Evolutionary conservation across 2,797 vertebrate genomes (phyloP).

Genomic region (Sarcophilus harrisii): DNA sequence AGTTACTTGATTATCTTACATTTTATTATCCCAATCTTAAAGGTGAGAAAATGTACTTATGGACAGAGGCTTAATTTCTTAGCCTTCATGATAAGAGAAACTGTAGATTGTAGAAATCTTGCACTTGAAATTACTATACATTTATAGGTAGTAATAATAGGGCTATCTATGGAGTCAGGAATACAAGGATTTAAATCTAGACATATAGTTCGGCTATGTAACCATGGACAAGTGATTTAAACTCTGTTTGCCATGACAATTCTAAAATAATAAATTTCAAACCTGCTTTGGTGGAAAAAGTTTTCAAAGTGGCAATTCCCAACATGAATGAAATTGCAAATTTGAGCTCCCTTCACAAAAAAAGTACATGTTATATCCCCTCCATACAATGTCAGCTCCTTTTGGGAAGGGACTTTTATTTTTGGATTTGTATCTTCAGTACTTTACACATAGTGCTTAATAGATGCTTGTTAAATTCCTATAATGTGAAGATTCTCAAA

Average conservation of each 20-base stretch:
- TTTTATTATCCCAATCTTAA: neutral
- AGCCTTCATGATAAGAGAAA: neutral
- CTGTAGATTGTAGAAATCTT: neutral
- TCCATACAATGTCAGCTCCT: conserved; percentile 6
- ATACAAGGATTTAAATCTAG: neutral
- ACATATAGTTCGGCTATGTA: neutral
- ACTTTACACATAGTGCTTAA: neutral
- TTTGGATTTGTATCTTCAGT: conserved; percentile 25
- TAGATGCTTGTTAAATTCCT: conserved; percentile 29
- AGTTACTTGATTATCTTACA: neutral
- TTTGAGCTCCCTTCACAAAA: neutral
- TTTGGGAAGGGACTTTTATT: conserved; percentile 48
- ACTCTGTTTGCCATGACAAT: neutral
- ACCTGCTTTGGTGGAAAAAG: neutral
- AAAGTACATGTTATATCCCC: neutral
- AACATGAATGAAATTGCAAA: neutral
- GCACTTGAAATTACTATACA: neutral
- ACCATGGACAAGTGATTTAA: neutral
- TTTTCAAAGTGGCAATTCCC: neutral
- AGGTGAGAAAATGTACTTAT: neutral
- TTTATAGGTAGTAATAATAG: neutral
- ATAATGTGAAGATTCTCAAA: neutral
- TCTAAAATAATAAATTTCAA: neutral
- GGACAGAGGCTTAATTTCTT: neutral
- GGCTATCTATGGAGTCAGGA: neutral